Conservation (phyloP, 2,797 vertebrate species). For the Setipinna tenuifilis region DNA sequence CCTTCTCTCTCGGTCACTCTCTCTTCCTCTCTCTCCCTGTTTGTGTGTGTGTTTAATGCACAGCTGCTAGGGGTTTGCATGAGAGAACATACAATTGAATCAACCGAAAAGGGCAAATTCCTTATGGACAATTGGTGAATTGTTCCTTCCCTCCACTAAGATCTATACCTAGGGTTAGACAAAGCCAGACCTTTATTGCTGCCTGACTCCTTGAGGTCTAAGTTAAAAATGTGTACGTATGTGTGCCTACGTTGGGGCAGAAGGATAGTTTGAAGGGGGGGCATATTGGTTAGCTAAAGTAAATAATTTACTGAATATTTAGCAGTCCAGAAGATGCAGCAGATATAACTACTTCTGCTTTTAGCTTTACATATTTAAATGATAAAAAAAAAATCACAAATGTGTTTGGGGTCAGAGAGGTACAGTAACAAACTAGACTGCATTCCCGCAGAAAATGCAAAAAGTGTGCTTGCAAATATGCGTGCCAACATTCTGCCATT, state of each 20-base stretch:
- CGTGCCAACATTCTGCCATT: too few relatives aligned
- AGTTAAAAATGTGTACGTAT: too few relatives aligned
- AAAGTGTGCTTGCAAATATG: too few relatives aligned
- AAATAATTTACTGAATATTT: background rate
- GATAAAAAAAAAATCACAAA: too few relatives aligned
- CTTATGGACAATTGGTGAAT: slow-evolving; percentile 14
- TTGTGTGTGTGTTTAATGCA: background rate
- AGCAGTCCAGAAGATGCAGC: background rate
- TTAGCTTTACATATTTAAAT: background rate
- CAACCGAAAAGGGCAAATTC: slow-evolving; percentile 20
- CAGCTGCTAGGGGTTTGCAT: slow-evolving; percentile 1
- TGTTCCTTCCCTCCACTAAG: background rate
- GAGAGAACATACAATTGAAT: slow-evolving; percentile 5
- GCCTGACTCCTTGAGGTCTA: background rate
- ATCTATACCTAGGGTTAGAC: background rate
- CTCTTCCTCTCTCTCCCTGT: too few relatives aligned
- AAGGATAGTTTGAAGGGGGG: background rate
- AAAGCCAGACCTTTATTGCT: background rate
- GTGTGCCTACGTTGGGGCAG: background rate
- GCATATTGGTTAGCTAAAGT: background rate
- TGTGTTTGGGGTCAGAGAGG: too few relatives aligned
- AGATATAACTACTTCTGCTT: background rate
- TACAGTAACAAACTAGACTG: too few relatives aligned
- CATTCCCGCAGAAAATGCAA: too few relatives aligned
- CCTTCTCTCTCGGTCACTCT: too few relatives aligned